phyloP scores from a whole-genome alignment of 2,797 vertebrate genomes.

The Spheniscus humboldti region DNA sequence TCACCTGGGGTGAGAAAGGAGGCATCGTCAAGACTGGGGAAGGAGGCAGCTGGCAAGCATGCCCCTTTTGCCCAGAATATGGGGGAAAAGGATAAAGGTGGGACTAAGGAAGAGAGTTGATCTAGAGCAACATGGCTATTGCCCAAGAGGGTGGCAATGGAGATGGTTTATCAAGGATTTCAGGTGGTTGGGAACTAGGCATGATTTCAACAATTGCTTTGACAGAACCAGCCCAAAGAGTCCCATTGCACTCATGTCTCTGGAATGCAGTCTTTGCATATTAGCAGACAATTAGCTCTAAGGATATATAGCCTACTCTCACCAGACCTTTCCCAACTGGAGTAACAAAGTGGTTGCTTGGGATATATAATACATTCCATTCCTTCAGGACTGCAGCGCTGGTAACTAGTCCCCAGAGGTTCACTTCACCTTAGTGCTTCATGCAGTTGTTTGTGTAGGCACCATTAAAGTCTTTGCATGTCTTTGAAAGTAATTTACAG shows the following conservation, averaged over 20 bases:
- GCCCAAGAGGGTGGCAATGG: neutral
- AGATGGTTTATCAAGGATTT: neutral
- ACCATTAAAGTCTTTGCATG: neutral
- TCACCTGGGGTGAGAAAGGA: neutral
- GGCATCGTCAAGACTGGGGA: neutral
- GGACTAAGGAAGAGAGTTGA: neutral
- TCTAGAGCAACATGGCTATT: neutral
- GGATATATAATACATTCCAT: neutral
- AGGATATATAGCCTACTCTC: neutral
- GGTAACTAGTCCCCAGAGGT: neutral
- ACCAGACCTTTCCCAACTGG: neutral
- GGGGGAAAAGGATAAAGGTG: neutral
- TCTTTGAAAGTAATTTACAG: slow-evolving; percentile 42
- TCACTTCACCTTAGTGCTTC: neutral
- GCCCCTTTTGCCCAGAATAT: neutral
- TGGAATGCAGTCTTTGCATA: neutral
- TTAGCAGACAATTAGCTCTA: neutral
- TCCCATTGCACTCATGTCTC: neutral
- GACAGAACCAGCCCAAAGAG: neutral
- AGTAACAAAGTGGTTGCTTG: neutral
- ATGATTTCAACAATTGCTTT: neutral
- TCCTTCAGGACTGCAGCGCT: neutral
- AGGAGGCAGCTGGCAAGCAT: neutral
- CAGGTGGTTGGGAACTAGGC: neutral
- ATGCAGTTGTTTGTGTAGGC: slow-evolving; percentile 9